Percentiles rank a stretch among this genome's conserved stretches.
phyloP scores from a whole-genome alignment of 2,888 invertebrate genomes.

The Diarsia dahlii region DNA sequence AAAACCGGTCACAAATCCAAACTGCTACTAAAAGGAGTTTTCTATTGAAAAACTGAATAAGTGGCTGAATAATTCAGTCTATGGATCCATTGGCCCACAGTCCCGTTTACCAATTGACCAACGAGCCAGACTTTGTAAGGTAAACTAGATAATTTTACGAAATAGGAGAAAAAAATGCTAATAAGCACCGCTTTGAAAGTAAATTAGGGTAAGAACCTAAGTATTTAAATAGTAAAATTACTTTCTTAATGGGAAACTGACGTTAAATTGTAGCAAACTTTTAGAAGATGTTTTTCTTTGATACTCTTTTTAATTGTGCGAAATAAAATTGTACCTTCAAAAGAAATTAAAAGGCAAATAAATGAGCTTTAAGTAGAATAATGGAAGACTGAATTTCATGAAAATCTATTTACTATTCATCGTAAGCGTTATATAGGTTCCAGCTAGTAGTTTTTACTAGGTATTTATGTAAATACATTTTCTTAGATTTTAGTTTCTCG shows the following conservation, averaged over 20 bases:
- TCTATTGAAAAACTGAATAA: not conserved
- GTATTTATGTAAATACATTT: constrained; percentile 5
- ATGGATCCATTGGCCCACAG: not conserved
- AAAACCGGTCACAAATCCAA: not conserved
- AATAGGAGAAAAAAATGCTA: not conserved
- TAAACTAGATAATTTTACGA: not conserved
- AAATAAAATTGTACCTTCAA: not conserved
- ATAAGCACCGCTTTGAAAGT: not conserved
- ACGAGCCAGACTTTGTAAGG: not conserved
- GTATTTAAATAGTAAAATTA: not conserved
- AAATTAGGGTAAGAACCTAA: not conserved
- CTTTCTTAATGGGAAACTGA: constrained; percentile 18
- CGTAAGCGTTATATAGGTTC: constrained; percentile 8
- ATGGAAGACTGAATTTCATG: constrained; percentile 5
- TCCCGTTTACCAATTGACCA: not conserved
- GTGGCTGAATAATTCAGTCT: not conserved
- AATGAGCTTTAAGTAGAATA: constrained; percentile 28
- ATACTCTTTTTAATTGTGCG: constrained; percentile 1
- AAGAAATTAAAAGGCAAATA: constrained; percentile 5
- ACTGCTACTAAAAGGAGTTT: not conserved
- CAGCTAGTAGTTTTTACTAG: not conserved
- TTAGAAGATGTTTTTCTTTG: not conserved
- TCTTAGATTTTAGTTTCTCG: constrained; percentile 5
- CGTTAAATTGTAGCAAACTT: not conserved
- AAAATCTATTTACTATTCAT: constrained; percentile 35